Evolutionary conservation across 2,797 vertebrate genomes (phyloP).

Genomic region (Dicrostonyx torquatus): DNA sequence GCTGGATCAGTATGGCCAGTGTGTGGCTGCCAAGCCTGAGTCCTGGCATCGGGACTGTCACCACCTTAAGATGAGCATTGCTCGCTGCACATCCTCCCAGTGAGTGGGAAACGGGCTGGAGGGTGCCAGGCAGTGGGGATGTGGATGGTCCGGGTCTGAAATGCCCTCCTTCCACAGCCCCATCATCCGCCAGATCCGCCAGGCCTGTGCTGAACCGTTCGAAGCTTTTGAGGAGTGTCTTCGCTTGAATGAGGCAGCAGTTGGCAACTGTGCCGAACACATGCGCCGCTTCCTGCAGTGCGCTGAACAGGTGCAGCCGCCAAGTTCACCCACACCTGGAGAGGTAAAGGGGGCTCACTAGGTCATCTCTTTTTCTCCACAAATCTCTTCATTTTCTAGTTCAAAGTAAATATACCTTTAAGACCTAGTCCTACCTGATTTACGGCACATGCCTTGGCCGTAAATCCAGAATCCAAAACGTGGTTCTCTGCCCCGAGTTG

Average conservation of each 20-base stretch:
- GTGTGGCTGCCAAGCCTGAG: slow-evolving; percentile 91
- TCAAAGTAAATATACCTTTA: background rate
- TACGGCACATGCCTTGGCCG: background rate
- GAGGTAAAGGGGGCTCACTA: slow-evolving; percentile 43
- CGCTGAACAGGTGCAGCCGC: slow-evolving; percentile 90
- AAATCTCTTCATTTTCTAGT: background rate
- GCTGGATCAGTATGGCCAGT: slow-evolving; percentile 93
- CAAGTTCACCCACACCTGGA: background rate
- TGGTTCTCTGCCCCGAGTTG: background rate
- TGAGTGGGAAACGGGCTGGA: slow-evolving; percentile 80
- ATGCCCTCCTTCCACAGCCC: slow-evolving; percentile 85
- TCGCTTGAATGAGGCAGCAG: slow-evolving; percentile 87
- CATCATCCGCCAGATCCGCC: slow-evolving; percentile 93
- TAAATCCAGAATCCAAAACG: background rate
- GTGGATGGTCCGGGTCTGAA: background rate
- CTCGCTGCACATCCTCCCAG: slow-evolving; percentile 94
- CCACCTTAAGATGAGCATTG: slow-evolving; percentile 91
- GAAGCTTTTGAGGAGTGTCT: slow-evolving; percentile 93
- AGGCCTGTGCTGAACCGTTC: slow-evolving; percentile 90
- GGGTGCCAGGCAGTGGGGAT: background rate
- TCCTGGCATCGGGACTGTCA: slow-evolving; percentile 94
- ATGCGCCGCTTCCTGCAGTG: slow-evolving; percentile 92
- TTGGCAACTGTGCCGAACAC: slow-evolving; percentile 89
- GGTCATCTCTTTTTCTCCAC: background rate
- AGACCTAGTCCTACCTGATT: background rate